Evolutionary conservation across 2,113 vertebrate genomes (phyloP).

Genomic region (rat (Rattus norvegicus)): GRCr8 NC_086025.1:55858001-55858500

Average conservation of each 20-base stretch:
- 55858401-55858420: background rate
- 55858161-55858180: background rate
- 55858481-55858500: background rate
- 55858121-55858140: background rate
- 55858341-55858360: background rate
- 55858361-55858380: background rate
- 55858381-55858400: too few species aligned
- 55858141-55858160: background rate
- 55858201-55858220: background rate
- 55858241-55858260: background rate
- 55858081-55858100: too few species aligned
- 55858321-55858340: background rate
- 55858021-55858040: background rate
- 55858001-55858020: background rate
- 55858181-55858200: background rate
- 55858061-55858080: background rate
- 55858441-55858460: background rate
- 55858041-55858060: background rate
- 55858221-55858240: background rate
- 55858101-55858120: background rate
- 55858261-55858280: background rate
- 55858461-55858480: background rate
- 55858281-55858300: background rate
- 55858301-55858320: background rate
- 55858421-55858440: background rate